Evolutionary conservation across 2,888 invertebrate genomes (phyloP).

Genomic region (Coleophora flavipennella): DNA sequence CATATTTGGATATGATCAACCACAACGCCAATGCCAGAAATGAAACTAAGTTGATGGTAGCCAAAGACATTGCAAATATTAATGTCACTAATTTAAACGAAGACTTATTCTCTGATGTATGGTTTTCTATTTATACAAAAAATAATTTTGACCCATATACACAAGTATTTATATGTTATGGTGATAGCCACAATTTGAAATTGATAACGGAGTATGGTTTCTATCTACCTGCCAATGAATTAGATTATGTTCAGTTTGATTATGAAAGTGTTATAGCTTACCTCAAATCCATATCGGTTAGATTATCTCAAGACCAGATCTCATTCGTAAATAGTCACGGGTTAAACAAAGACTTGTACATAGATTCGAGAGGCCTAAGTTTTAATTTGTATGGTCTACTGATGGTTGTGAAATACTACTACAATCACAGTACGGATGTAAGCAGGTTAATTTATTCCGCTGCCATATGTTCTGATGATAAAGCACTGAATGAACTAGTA

Average conservation of each 20-base stretch:
- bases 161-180: constrained; percentile 93
- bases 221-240: constrained; percentile 76
- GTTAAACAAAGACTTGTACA: constrained; percentile 75
- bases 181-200: constrained; percentile 84
- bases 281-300: constrained; percentile 37
- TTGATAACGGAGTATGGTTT: constrained; percentile 93
- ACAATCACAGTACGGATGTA: constrained; percentile 47
- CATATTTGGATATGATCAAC: constrained; percentile 92
- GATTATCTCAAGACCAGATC: constrained; percentile 70
- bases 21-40: constrained; percentile 79
- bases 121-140: constrained; percentile 62
- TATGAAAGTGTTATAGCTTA: constrained; percentile 67
- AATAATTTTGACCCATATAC: constrained; percentile 73
- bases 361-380: constrained; percentile 75
- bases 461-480: constrained; percentile 51
- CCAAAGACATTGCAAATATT: constrained; percentile 39
- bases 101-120: constrained; percentile 46
- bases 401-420: constrained; percentile 60
- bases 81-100: constrained; percentile 34
- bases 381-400: constrained; percentile 75
- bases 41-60: constrained; percentile 51
- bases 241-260: constrained; percentile 77
- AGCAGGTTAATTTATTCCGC: constrained; percentile 59
- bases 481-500: constrained; percentile 46
- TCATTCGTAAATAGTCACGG: constrained; percentile 76